phyloP scores from a whole-genome alignment of 2,113 vertebrate species.

The Nasalis larvatus region DNA sequence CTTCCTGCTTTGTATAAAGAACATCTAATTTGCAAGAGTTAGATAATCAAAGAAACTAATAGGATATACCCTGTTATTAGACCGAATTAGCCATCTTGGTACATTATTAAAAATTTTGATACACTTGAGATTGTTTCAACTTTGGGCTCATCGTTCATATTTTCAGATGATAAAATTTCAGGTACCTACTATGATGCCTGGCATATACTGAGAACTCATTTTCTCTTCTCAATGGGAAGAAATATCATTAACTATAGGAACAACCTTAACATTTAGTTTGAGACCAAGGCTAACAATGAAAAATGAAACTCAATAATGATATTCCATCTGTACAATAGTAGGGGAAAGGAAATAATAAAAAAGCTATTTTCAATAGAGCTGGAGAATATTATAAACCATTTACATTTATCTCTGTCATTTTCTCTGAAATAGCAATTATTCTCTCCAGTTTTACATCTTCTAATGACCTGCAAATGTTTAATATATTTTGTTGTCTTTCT shows the following conservation, averaged over 20 bases:
- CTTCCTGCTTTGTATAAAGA: background rate
- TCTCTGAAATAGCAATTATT: conserved; percentile 67
- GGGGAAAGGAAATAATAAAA: conserved; percentile 44
- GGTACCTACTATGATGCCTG: background rate
- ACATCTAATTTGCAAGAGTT: background rate
- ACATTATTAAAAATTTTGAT: background rate
- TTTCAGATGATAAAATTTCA: background rate
- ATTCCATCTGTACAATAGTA: conserved; percentile 34
- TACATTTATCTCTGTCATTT: conserved; percentile 69
- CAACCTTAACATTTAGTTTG: conserved; percentile 68
- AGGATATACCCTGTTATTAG: background rate
- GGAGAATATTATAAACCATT: conserved; percentile 52
- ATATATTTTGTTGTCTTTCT: conserved; percentile 48
- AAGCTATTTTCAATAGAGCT: conserved; percentile 30
- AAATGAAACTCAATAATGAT: conserved; percentile 67
- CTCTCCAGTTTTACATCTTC: conserved; percentile 56
- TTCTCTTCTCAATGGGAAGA: background rate
- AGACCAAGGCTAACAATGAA: conserved; percentile 47
- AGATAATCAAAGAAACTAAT: background rate
- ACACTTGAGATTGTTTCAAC: background rate
- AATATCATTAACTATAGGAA: conserved; percentile 29
- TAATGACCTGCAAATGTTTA: conserved; percentile 70
- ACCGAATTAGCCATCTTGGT: background rate
- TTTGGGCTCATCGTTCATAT: background rate
- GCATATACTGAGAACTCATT: background rate